Evolutionary conservation across 2,113 vertebrate species (phyloP), one percentile per base, ranked within the genome.

Genomic region (Rallus limicola): DNA sequence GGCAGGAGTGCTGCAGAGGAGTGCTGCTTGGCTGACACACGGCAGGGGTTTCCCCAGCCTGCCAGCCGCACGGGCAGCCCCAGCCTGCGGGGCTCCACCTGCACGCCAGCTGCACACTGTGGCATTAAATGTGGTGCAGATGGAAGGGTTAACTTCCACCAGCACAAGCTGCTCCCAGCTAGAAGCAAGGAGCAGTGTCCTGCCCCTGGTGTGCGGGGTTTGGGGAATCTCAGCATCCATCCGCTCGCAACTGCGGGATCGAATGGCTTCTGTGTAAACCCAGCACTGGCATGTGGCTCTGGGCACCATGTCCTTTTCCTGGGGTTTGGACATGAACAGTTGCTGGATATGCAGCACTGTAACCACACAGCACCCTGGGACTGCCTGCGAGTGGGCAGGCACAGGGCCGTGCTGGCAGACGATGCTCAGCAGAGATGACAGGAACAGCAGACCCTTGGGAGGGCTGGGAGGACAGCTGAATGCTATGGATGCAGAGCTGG

Each of bases 401-500:
- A 1, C 59, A 20, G 23, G 58, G 31, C 44, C 8, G 44, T 46
- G 44, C 44, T 46, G 34, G 67, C 53, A 48, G 46, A 15, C 52
- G 74, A 58, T 72, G 67, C 36, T 72, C 36, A 65, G 65, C 65
- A 71, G 65, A 36, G 58, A 26, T 33, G 53, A 53, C 19, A 34
- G 38, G 60, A 50, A 81, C 16, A 38, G 24, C 1, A 34, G 82
- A 34, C 17, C n/a, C 59, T 38, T 38, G 77, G 86, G 14, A 75
- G 46, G 34, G 59, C 48, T 46, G 62, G 31, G 55, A 52, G 62
- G 56, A 46, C 26, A 16, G 6, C 24, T 26, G 65, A 50, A 16
- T 1, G 0, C 17, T 42, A 29, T 0, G 0, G 78, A 17, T 0
- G 1, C 48, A 67, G 44, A 38, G 26, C 16, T 68, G 67, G 67